phyloP scores from a whole-genome alignment of 2,797 vertebrate species.

The Chelon labrosus region DNA sequence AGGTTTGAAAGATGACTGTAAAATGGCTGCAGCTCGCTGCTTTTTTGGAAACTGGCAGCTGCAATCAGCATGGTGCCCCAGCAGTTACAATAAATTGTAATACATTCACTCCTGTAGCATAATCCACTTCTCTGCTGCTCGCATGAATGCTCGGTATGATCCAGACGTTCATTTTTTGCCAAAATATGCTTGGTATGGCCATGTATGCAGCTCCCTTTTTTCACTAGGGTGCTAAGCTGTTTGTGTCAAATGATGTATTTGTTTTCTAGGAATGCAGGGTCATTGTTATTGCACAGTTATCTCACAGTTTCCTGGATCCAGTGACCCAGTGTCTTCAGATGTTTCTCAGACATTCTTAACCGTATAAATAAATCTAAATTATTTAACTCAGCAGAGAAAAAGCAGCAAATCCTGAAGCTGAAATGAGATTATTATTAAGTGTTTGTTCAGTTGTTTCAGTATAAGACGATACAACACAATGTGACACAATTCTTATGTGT shows the following conservation, averaged over 20 bases:
- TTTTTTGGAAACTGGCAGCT: constrained; percentile 37
- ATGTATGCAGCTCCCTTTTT: constrained; percentile 4
- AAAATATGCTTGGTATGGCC: constrained; percentile 10
- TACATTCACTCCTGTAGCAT: constrained; percentile 27
- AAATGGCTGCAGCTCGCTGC: constrained; percentile 15
- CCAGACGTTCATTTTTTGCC: constrained; percentile 7
- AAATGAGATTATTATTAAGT: too few relatives aligned
- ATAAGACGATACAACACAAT: too few relatives aligned
- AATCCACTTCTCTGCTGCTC: constrained; percentile 26
- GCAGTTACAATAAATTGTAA: constrained; percentile 26
- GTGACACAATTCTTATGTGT: too few relatives aligned
- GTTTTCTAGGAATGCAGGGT: neutral
- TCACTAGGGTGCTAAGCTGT: neutral
- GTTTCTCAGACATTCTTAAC: neutral
- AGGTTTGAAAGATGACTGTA: constrained; percentile 25
- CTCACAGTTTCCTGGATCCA: neutral
- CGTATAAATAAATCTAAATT: neutral
- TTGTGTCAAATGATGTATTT: neutral
- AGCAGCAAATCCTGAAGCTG: neutral
- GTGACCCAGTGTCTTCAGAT: neutral
- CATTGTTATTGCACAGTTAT: neutral
- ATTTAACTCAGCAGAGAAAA: too few relatives aligned
- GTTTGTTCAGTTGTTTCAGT: too few relatives aligned
- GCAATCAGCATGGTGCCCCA: constrained; percentile 40
- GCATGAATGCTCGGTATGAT: constrained; percentile 31